A percentile compares a stretch with the other conserved stretches of the same genome.
Conservation (phyloP, 1,140 invertebrate genomes). For the Chlorops oryzae region DNA sequence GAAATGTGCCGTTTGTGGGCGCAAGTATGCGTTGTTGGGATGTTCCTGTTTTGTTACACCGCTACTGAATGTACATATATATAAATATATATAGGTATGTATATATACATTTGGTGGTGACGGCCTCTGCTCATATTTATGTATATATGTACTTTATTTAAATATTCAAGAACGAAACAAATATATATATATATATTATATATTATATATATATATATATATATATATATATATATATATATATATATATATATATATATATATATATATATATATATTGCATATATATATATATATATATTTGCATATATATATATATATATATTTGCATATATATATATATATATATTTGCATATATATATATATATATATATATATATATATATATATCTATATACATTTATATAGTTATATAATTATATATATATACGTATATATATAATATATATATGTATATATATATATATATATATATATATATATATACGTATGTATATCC, state of each 20-base stretch:
- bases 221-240: constrained; percentile 12
- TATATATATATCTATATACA: constrained; percentile 28
- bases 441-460: constrained; percentile 25
- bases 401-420: background rate
- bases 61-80: no score
- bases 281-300: constrained; percentile 16
- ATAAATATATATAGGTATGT: no score
- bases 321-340: constrained; percentile 27
- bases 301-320: constrained; percentile 20
- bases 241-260: constrained; percentile 17
- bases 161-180: constrained; percentile 20
- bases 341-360: constrained; percentile 32
- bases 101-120: no score
- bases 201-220: constrained; percentile 23
- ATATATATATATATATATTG: constrained; percentile 29
- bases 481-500: constrained; percentile 32
- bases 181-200: constrained; percentile 24
- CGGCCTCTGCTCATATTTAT: no score
- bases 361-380: constrained; percentile 25
- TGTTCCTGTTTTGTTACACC: no score
- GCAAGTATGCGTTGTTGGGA: no score
- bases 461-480: constrained; percentile 26
- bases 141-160: constrained; percentile 36
- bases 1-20: no score
- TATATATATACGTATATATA: constrained; percentile 15